phyloP scores from a whole-genome alignment of 92 coral and sea anemone species.

The Galaxea fascicularis region DNA sequence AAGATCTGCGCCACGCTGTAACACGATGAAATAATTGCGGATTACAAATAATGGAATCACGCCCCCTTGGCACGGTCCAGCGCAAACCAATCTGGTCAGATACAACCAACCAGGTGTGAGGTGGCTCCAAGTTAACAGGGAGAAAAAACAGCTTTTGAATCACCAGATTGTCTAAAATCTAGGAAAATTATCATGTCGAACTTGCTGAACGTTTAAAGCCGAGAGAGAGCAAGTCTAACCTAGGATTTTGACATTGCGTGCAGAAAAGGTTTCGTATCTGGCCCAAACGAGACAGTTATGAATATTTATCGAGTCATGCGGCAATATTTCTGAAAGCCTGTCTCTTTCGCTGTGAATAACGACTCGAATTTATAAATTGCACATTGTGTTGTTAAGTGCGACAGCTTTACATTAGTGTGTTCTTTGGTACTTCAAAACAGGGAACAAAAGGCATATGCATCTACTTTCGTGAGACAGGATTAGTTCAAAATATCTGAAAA shows the following conservation, averaged over 20 bases:
- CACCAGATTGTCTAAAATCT: neutral
- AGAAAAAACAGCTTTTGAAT: neutral
- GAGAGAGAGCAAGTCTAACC: neutral
- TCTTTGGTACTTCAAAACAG: slow-evolving; percentile 5
- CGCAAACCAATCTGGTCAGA: slow-evolving; percentile 15
- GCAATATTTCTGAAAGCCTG: slow-evolving; percentile 24
- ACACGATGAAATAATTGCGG: neutral
- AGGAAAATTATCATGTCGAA: neutral
- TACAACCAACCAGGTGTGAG: slow-evolving; percentile 1
- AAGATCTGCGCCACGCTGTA: no score
- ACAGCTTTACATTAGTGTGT: slow-evolving; percentile 21
- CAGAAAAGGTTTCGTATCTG: neutral
- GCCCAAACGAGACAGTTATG: slow-evolving; percentile 24
- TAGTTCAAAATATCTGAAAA: no score
- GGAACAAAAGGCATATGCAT: neutral
- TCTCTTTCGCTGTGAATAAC: slow-evolving; percentile 20
- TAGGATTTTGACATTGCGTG: slow-evolving; percentile 38
- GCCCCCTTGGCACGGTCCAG: neutral
- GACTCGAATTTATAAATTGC: slow-evolving; percentile 36
- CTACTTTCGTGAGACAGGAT: neutral
- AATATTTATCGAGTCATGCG: slow-evolving; percentile 29
- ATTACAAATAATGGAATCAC: neutral
- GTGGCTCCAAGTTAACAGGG: neutral
- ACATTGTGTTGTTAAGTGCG: slow-evolving; percentile 46
- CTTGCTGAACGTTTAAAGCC: neutral